phyloP scores from a whole-genome alignment of 2,888 invertebrate genomes.

The Aporophyla nigra region DNA sequence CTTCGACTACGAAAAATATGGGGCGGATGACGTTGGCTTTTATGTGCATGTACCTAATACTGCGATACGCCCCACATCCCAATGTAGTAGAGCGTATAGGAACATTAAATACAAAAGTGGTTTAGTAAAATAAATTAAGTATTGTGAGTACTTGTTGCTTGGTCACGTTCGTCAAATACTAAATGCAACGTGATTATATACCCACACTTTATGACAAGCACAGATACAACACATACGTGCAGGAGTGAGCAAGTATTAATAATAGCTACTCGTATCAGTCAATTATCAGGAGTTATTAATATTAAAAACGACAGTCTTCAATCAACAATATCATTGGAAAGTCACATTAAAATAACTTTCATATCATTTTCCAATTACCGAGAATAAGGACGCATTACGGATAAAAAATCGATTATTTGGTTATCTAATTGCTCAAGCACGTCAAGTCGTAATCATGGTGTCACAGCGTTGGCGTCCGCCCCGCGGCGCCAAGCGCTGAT shows the following conservation, averaged over 20 bases:
- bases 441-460: slow-evolving; percentile 40
- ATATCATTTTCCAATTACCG: slow-evolving; percentile 25
- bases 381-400: slow-evolving; percentile 35
- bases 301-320: slow-evolving; percentile 14
- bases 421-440: slow-evolving; percentile 35
- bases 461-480: slow-evolving; percentile 21
- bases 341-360: slow-evolving; percentile 36
- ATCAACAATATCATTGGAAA: slow-evolving; percentile 20
- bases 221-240: slow-evolving; percentile 2
- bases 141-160: neutral
- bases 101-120: neutral
- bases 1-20: neutral
- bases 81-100: neutral
- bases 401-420: slow-evolving; percentile 41
- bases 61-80: neutral
- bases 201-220: neutral
- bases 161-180: slow-evolving; percentile 19
- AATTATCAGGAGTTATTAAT: slow-evolving; percentile 25
- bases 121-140: no score
- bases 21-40: neutral
- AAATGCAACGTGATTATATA: slow-evolving; percentile 16
- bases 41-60: neutral
- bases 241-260: neutral
- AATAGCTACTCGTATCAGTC: slow-evolving; percentile 17
- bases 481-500: slow-evolving; percentile 53